Percentiles rank a stretch among this genome's conserved stretches.
phyloP scores from a whole-genome alignment of 2,888 invertebrate genomes.

The Marronus borbonicus region DNA sequence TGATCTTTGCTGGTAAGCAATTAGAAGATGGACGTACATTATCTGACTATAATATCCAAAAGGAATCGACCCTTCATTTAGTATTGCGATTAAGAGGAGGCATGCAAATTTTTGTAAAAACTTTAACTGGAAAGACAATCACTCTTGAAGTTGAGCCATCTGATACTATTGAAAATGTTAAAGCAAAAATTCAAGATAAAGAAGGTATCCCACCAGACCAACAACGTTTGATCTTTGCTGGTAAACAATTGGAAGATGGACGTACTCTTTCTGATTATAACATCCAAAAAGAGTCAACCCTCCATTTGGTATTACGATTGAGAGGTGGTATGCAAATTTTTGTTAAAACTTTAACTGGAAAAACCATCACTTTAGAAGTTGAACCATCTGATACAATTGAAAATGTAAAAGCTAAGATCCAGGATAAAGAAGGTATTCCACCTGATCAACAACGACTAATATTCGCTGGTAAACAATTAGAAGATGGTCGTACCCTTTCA shows the following conservation, averaged over 20 bases:
- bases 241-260: constrained; percentile 96
- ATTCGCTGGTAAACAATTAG: constrained; percentile 93
- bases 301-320: constrained; percentile 94
- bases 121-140: not conserved
- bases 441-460: constrained; percentile 92
- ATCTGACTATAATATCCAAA: constrained; percentile 86
- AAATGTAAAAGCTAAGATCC: constrained; percentile 94
- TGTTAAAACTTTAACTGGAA: constrained; percentile 82
- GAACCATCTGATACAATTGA: constrained; percentile 92
- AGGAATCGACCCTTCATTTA: no score
- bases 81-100: constrained; percentile 91
- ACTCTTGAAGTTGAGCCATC: constrained; percentile 89
- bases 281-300: constrained; percentile 95
- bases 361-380: constrained; percentile 74
- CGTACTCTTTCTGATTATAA: constrained; percentile 75
- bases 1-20: constrained; percentile 95
- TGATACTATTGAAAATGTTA: constrained; percentile 94
- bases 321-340: constrained; percentile 96
- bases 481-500: constrained; percentile 93
- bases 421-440: constrained; percentile 92
- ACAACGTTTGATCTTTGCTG: constrained; percentile 92
- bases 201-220: constrained; percentile 94
- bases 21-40: constrained; percentile 94
- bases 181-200: constrained; percentile 93
- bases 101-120: constrained; percentile 82